Evolutionary conservation across 2,113 vertebrate species (phyloP).

Genomic region (Chunga burmeisteri): DNA sequence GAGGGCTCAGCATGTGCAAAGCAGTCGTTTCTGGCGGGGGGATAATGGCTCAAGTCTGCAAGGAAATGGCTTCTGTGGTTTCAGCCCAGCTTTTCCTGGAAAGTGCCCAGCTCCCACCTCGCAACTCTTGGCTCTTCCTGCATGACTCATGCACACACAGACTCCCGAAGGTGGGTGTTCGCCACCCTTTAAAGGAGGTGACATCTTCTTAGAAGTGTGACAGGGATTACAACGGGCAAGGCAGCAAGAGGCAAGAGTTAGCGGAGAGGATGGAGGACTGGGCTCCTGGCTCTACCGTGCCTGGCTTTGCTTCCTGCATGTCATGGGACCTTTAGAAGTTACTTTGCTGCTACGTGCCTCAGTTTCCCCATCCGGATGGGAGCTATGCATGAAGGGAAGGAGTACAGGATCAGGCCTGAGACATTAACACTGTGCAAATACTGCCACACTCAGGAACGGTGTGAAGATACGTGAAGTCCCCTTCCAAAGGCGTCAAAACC

Average conservation of each 20-base stretch:
- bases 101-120: slow-evolving; percentile 52
- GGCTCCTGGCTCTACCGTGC: background rate
- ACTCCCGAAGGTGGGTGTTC: background rate
- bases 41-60: background rate
- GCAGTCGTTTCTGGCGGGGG: background rate
- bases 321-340: background rate
- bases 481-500: background rate
- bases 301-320: background rate
- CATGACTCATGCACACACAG: background rate
- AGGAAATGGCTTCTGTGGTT: slow-evolving; percentile 43
- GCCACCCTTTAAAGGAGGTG: background rate
- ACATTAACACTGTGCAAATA: slow-evolving; percentile 45
- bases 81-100: slow-evolving; percentile 43
- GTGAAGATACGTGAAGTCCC: slow-evolving; percentile 42
- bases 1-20: background rate
- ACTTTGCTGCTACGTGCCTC: background rate
- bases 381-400: background rate
- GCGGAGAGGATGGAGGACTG: background rate
- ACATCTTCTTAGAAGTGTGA: background rate
- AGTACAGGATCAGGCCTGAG: background rate
- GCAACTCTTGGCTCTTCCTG: background rate
- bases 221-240: background rate
- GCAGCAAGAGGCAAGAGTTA: accelerated
- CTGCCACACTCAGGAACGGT: slow-evolving; percentile 59
- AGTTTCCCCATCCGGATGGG: background rate